phyloP scores from a whole-genome alignment of 2,888 invertebrate genomes.

The Cryptocheilus praepositus region DNA sequence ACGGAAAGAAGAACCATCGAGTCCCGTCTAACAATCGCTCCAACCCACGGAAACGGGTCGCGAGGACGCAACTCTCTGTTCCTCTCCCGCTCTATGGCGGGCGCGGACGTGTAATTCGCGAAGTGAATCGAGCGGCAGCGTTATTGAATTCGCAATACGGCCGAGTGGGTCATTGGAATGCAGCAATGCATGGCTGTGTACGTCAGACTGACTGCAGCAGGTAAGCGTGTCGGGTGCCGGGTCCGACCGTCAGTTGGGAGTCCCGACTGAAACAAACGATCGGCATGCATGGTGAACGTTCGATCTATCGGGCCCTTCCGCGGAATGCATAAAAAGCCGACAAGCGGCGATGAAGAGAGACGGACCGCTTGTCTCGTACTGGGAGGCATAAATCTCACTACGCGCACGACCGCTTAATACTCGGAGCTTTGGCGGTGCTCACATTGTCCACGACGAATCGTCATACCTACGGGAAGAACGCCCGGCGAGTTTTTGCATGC shows the following conservation, averaged over 20 bases:
- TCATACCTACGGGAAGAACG: neutral
- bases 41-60: too few species aligned
- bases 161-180: slow-evolving; percentile 48
- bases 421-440: neutral
- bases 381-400: neutral
- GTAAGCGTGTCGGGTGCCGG: neutral
- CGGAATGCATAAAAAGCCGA: slow-evolving; percentile 38
- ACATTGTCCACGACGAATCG: neutral
- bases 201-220: slow-evolving; percentile 10
- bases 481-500: too few species aligned
- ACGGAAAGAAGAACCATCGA: too few species aligned
- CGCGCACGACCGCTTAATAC: neutral
- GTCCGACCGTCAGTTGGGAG: neutral
- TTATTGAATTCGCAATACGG: slow-evolving; percentile 39
- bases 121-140: slow-evolving; percentile 37
- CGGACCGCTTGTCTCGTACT: neutral
- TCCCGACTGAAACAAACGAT: slow-evolving; percentile 36
- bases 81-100: too few species aligned
- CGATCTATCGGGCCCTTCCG: slow-evolving; percentile 21
- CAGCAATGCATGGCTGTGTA: slow-evolving; percentile 38
- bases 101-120: slow-evolving; percentile 16
- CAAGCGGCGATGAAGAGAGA: neutral
- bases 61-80: too few species aligned
- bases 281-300: slow-evolving; percentile 38
- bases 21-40: too few species aligned